phyloP scores from a whole-genome alignment of 1,140 invertebrate genomes.

The Solenopsis invicta region DNA sequence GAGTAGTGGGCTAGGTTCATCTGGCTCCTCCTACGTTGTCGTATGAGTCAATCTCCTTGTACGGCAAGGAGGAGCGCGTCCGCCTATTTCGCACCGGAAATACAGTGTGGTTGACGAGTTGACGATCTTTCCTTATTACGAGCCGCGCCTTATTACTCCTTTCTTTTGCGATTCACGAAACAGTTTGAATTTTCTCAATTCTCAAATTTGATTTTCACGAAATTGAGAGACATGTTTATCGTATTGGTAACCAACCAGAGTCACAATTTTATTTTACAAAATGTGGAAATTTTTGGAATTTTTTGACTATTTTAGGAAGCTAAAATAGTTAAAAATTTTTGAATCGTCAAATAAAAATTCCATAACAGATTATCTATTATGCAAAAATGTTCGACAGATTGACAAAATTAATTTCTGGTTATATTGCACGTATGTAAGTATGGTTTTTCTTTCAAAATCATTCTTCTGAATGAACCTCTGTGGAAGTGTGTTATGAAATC shows the following conservation, averaged over 20 bases:
- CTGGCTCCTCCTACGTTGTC: constrained; percentile 78
- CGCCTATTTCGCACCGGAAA: constrained; percentile 58
- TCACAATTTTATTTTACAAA: background rate
- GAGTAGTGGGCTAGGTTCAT: constrained; percentile 68
- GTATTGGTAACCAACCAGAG: background rate
- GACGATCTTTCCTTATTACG: constrained; percentile 69
- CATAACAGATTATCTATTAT: background rate
- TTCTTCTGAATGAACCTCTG: constrained; percentile 3
- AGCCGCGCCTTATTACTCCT: constrained; percentile 59
- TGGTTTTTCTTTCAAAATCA: constrained; percentile 11
- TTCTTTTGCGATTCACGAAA: background rate
- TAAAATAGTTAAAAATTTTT: background rate
- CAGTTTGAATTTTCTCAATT: constrained; percentile 5
- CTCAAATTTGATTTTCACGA: background rate
- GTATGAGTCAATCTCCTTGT: constrained; percentile 80
- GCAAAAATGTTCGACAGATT: background rate
- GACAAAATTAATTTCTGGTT: constrained; percentile 19
- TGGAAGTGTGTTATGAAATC: constrained; percentile 19
- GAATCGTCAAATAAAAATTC: too few relatives aligned
- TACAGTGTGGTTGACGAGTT: constrained; percentile 60
- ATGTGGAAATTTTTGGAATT: background rate
- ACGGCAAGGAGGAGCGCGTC: constrained; percentile 62
- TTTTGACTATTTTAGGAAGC: background rate
- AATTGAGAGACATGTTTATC: background rate
- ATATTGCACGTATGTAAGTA: background rate